Base-by-base conservation (phyloP, 1,140 invertebrate species). In the Zeugodacus cucurbitae region DNA sequence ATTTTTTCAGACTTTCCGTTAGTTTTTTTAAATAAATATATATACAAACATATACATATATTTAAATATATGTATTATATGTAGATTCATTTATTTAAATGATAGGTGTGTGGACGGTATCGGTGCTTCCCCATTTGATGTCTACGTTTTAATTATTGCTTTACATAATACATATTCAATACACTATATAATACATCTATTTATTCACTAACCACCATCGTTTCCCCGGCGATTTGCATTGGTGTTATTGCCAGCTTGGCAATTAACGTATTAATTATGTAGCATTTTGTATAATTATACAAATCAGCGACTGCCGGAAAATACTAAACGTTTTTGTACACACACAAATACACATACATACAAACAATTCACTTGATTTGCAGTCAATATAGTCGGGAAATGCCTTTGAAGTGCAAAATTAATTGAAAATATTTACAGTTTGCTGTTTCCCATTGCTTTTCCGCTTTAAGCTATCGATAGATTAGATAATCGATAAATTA, bases 301-400 rank as follows among this genome's bases (percentile, higher is more conserved):
- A n/a, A 74, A 74, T 74, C 70, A 74, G 70, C 29, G 44, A n/a
- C n/a, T 74, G 70, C 70, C 70, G 70, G 70, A 74, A 70, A 70
- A 74, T 74, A 29, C 1, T 74, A 22, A 74, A 70, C 26, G 64
- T 70, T 70, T 32, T 6, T n/a, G 3, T n/a, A 62, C n/a, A 26
- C 58, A 26, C 10, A n/a, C 26, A 62, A 0, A 1, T 48, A 70
- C 3, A 29, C 14, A 32, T 10, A 70, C 11, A 32, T 67, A 14
- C 26, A 34, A 67, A 37, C 64, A 67, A 8, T 67, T 67, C 11
- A 67, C 26, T 17, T 67, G 64, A 32, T 37, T 32, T 34, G 64
- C 32, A 67, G 64, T 70, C 64, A 32, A 6, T 70, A 29, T 29
- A 37, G 10, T 1, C 48, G 48, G 48, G 20, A 54, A 54, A 54